Conservation (phyloP, 2,113 vertebrate species). For the Eupsittula cactorum region DNA sequence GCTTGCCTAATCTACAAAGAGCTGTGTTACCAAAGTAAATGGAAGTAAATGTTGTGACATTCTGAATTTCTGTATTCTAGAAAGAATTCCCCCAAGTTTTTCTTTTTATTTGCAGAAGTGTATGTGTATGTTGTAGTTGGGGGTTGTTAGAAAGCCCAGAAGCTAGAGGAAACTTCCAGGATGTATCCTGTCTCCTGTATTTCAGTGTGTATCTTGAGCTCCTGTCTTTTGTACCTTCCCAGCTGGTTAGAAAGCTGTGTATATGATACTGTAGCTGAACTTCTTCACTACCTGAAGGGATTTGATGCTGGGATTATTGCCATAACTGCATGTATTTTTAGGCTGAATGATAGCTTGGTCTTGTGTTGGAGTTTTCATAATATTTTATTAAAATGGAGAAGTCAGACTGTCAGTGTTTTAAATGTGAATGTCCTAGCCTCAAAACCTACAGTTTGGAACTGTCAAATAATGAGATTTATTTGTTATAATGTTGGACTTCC, state of each 20-base stretch:
- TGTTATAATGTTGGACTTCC: not conserved
- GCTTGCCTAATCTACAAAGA: not conserved
- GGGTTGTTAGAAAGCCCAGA: not conserved
- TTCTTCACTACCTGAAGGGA: not conserved
- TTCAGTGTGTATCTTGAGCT: not conserved
- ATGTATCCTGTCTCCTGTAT: not conserved
- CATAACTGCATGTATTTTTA: not conserved
- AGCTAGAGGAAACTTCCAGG: not conserved
- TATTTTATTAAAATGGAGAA: not conserved
- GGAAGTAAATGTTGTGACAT: not conserved
- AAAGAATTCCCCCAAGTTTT: not conserved
- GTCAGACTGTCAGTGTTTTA: not conserved
- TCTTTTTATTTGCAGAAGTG: not conserved
- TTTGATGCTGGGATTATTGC: not conserved
- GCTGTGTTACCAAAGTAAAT: conserved; percentile 1
- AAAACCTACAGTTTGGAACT: not conserved
- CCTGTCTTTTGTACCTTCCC: not conserved
- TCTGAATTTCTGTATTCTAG: not conserved
- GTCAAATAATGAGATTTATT: not conserved
- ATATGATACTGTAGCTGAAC: not conserved
- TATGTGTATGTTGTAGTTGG: not conserved
- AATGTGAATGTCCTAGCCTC: not conserved
- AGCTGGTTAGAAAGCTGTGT: not conserved
- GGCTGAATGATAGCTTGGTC: not conserved
- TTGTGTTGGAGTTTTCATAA: not conserved